A percentile compares a stretch with the other conserved stretches of the same genome.
These are phyloP conservation scores for Perca flavescens DNA, from an alignment of 2,113 vertebrate species.

Conservation along the genomic window DNA sequence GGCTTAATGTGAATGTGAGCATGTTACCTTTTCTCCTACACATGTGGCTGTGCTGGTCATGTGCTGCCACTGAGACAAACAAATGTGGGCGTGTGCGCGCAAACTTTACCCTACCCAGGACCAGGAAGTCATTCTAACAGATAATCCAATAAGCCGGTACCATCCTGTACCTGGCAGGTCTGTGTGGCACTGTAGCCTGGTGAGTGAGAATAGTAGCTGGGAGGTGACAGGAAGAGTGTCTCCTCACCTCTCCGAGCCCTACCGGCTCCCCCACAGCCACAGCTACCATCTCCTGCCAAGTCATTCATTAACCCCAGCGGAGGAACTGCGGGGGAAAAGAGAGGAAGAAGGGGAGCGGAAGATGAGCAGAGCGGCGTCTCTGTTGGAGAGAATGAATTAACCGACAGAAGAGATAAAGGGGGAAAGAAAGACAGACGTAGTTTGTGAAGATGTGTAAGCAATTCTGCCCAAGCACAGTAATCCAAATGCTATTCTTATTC, in stretches of 20 bases:
- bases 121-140: conserved; percentile 71
- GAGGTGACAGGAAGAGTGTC: conserved; percentile 76
- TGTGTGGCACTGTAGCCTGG: conserved; percentile 51
- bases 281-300: conserved; percentile 71
- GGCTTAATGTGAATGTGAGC: conserved; percentile 7
- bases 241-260: conserved; percentile 69
- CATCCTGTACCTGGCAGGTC: conserved; percentile 73
- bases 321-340: conserved; percentile 63
- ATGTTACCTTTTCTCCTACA: conserved; percentile 12
- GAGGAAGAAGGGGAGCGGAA: conserved; percentile 56
- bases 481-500: conserved; percentile 44
- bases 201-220: conserved; percentile 71
- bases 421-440: conserved; percentile 6
- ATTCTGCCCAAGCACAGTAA: conserved; percentile 25
- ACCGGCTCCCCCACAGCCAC: conserved; percentile 60
- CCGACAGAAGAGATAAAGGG: conserved; percentile 55
- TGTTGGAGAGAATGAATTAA: conserved; percentile 63
- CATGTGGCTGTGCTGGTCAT: conserved; percentile 14
- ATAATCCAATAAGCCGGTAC: conserved; percentile 71
- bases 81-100: conserved; percentile 33
- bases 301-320: conserved; percentile 76
- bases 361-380: conserved; percentile 58
- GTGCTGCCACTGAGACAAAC: conserved; percentile 47
- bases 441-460: conserved; percentile 17
- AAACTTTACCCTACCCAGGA: conserved; percentile 44